Base-by-base conservation (phyloP, 2,888 invertebrate species). In the Drosophila mayaguana region DNA sequence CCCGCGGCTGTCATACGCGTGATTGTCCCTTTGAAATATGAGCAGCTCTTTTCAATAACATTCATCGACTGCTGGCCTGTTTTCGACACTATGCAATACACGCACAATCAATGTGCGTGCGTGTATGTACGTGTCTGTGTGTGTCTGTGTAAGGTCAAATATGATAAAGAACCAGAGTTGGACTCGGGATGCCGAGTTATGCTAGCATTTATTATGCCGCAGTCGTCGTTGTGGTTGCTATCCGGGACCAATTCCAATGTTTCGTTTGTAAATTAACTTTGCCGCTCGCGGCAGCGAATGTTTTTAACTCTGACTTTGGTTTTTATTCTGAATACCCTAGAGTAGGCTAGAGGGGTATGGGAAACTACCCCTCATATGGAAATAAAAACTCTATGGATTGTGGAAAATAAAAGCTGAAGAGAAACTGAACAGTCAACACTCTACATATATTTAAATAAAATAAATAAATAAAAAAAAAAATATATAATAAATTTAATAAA, bases 21-120 rank as follows among this genome's bases (percentile, higher is more conserved):
- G 87, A 87, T 86, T 86, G 87, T 86, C 87, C 87, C 87, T 86
- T 87, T 86, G 85, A 86, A 86, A 86, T 86, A 87, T 81, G 85
- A 86, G 83, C 64, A 83, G 85, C 83, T 81, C 87, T 83, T 86
- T 86, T 87, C 85, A 86, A 86, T 86, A 86, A 86, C 75, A 80
- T 80, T 81, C 75, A 55, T 50, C 48, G 51, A 22, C 51, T 22
- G 66, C 12, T 51, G 67, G 70, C 51, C 81, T 69, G 75, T 66
- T 80, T 82, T 83, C 83, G 77, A 75, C 83, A 77, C 85, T 78
- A 79, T 81, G 79, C 82, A 77, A 81, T 64, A 82, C 78, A 85
- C 85, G 78, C 85, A 77, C 81, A 73, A 63, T 72, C 62, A 43
- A 11, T 32, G 20, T 32, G 56, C 36, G 38, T 48, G 1, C 25